These are phyloP conservation scores for Calyptomena viridis DNA, from an alignment of 2,113 vertebrate species.

Conservation along the genomic window DNA sequence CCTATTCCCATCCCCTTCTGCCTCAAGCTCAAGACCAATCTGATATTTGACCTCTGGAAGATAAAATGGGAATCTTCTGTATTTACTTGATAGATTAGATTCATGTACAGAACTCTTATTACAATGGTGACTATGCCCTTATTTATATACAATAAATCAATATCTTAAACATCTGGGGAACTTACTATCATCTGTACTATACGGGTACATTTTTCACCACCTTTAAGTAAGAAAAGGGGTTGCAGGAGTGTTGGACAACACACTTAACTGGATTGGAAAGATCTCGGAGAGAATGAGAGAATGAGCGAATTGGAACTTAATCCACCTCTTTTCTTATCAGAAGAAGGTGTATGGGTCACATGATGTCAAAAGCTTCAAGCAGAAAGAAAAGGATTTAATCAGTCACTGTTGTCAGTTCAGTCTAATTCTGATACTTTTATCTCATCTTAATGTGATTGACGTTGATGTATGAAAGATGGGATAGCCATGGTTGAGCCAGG, in stretches of 20 bases:
- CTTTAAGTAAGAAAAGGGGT: not conserved
- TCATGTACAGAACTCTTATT: not conserved
- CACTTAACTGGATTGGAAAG: not conserved
- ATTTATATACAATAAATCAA: not conserved
- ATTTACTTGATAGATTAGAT: not conserved
- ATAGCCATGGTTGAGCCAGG: not conserved
- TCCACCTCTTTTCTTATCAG: not conserved
- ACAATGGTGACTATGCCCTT: not conserved
- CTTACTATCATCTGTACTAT: not conserved
- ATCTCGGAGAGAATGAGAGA: not conserved
- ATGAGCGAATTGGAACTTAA: not conserved
- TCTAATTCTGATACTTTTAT: not conserved
- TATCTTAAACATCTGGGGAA: not conserved
- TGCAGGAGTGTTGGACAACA: not conserved
- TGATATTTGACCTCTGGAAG: not conserved
- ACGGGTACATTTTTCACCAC: not conserved
- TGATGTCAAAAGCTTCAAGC: not conserved
- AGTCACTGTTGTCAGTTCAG: not conserved
- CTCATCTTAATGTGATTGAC: not conserved
- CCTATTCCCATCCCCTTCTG: not conserved
- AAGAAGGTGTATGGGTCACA: rapidly evolving
- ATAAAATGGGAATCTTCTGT: not conserved
- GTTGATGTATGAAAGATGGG: not conserved
- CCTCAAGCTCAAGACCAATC: not conserved
- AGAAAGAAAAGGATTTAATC: not conserved